Conservation (phyloP, 1,140 invertebrate genomes). For the Drosophila rufa region DNA sequence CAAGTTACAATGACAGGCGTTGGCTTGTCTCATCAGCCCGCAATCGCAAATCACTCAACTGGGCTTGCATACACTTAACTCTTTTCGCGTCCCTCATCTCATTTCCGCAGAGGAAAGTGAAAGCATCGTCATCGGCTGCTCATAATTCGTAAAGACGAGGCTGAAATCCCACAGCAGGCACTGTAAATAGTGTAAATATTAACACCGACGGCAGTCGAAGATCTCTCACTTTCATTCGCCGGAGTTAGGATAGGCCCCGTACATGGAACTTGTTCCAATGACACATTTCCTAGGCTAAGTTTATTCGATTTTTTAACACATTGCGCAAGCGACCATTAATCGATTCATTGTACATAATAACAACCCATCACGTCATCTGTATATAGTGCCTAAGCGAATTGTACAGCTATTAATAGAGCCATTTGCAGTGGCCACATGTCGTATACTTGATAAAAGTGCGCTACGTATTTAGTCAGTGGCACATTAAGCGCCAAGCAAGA, state of each 20-base stretch:
- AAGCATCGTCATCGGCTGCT: conserved; percentile 59
- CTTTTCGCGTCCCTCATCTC: conserved; percentile 35
- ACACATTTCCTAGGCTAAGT: conserved; percentile 42
- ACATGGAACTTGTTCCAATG: conserved; percentile 25
- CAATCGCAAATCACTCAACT: conserved; percentile 42
- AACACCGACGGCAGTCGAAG: conserved; percentile 7
- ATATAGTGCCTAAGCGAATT: conserved; percentile 30
- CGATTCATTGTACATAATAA: conserved; percentile 45
- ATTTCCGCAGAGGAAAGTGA: conserved; percentile 73
- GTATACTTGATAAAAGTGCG: conserved; percentile 72
- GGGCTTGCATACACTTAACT: conserved; percentile 38
- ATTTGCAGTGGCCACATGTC: conserved; percentile 64
- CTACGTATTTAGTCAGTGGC: conserved; percentile 27
- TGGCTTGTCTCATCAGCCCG: conserved; percentile 36
- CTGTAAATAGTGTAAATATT: conserved; percentile 70
- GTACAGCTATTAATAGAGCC: conserved; percentile 43
- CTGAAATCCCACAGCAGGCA: conserved; percentile 21
- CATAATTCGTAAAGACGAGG: conserved; percentile 49
- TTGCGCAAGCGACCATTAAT: conserved; percentile 41
- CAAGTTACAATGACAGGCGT: conserved; percentile 29
- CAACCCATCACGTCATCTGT: conserved; percentile 33
- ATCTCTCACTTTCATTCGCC: conserved; percentile 14
- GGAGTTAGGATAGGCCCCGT: not conserved
- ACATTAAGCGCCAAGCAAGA: conserved; percentile 30
- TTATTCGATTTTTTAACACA: conserved; percentile 48